Evolutionary conservation across 2,888 invertebrate genomes (phyloP).

Genomic region (Cephus sareptanus): DNA sequence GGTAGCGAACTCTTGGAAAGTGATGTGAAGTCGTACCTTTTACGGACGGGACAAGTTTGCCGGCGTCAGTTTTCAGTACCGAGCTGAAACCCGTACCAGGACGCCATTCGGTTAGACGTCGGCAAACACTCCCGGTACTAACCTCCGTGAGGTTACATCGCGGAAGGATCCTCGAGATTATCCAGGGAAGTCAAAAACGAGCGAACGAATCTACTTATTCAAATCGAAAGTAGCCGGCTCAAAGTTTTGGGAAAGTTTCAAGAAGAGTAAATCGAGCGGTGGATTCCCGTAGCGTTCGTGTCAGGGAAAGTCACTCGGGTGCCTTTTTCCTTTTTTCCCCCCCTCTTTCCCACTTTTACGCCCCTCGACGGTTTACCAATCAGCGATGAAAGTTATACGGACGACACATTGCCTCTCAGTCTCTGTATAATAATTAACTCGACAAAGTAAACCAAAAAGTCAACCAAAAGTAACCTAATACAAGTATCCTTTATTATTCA

Average conservation of each 20-base stretch:
- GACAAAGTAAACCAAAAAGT: background rate
- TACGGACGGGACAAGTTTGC: background rate
- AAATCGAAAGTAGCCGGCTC: background rate
- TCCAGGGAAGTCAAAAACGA: background rate
- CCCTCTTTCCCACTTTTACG: conserved; percentile 2
- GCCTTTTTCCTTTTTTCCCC: background rate
- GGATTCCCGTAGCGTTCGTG: conserved; percentile 14
- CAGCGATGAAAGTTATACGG: background rate
- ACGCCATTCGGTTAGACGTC: background rate
- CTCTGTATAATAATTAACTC: background rate
- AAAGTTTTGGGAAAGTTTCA: conserved; percentile 29
- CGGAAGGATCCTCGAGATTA: background rate
- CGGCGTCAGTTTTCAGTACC: background rate
- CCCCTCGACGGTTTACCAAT: background rate
- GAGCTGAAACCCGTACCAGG: background rate
- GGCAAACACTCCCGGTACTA: background rate
- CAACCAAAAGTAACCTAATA: background rate
- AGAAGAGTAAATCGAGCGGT: conserved; percentile 22
- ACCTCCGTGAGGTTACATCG: background rate
- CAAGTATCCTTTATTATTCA: conserved; percentile 58
- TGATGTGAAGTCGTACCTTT: background rate
- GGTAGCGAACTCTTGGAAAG: background rate
- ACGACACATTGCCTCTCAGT: background rate
- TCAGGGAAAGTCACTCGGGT: conserved; percentile 22
- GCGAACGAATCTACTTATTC: background rate